phyloP scores from a whole-genome alignment of 2,888 invertebrate species.

The Linnaemya tessellans region DNA sequence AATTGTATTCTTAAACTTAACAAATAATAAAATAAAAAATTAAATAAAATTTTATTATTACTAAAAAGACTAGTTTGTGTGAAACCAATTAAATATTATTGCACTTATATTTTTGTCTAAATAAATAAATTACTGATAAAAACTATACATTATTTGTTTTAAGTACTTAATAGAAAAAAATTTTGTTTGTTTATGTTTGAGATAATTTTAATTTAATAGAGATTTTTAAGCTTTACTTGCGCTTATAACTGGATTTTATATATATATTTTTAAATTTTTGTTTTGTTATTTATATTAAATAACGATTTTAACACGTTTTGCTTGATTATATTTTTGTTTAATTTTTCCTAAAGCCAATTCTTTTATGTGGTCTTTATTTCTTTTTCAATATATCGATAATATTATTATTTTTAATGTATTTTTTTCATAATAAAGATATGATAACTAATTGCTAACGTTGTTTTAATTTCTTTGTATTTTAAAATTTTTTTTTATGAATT shows the following conservation, averaged over 20 bases:
- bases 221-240: slow-evolving; percentile 66
- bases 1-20: background rate
- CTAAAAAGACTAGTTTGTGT: slow-evolving; percentile 61
- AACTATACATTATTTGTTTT: slow-evolving; percentile 38
- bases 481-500: slow-evolving; percentile 42
- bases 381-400: background rate
- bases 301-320: slow-evolving; percentile 67
- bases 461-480: slow-evolving; percentile 37
- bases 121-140: slow-evolving; percentile 28
- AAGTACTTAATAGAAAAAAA: slow-evolving; percentile 28
- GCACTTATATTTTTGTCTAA: slow-evolving; percentile 49
- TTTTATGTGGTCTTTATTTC: slow-evolving; percentile 29
- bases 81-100: slow-evolving; percentile 67
- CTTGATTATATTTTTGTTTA: slow-evolving; percentile 42
- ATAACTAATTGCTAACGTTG: slow-evolving; percentile 70
- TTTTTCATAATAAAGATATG: slow-evolving; percentile 69
- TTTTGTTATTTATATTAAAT: slow-evolving; percentile 38
- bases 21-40: background rate
- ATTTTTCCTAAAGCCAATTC: slow-evolving; percentile 68
- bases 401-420: background rate
- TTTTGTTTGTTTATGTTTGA: background rate
- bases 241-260: slow-evolving; percentile 69
- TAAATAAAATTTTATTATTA: slow-evolving; percentile 12
- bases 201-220: slow-evolving; percentile 47
- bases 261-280: slow-evolving; percentile 37